Base-by-base conservation (phyloP, 2,797 vertebrate species). In the Acipenser transmontanus region DNA sequence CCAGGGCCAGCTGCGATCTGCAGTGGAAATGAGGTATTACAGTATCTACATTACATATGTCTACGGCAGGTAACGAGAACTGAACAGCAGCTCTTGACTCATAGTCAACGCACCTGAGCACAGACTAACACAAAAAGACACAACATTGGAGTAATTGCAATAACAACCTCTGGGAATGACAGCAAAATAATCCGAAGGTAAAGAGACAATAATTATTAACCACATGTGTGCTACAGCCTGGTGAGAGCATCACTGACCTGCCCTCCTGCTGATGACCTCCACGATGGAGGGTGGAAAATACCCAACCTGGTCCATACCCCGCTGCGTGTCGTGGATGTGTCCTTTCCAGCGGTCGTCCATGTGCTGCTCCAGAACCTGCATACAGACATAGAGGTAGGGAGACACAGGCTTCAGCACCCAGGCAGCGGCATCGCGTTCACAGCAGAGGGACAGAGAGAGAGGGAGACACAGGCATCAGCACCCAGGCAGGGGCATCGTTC, bases 201-300 rank as follows among this genome's bases (percentile, higher is more conserved):
- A 34, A 34, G 34, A 3, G 34, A 34, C 3, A 34, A 34, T 34
- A 34, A 34, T 34, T 34, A 34, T 34, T 34, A 34, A 34, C 34
- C 34, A 34, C 34, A 20, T 20, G 34, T 34, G 34, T 34, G 34
- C 34, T 34, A 4, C 34, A 34, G 34, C 34, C 34, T 34, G 8
- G 2, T 61, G 60, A 61, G 47, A 14, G 13, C n/a, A 67, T 51
- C 56, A 84, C 80, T 78, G 59, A 95, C 95, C 94, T 76, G 86
- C 88, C 59, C 95, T 77, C 66, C 96, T 89, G 87, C 91, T 97
- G 87, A 99, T 93, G 73, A 98, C 95, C 83, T 99, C 97, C 0
- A 97, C 95, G 0, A 98, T 96, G 80, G 93, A 92, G 0, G 97
- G 95, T 4, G 96, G 93, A 70, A 99, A 99, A 82, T 93, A 99